Conservation (phyloP, 1,140 invertebrate species). For the Centruroides vittatus region DNA sequence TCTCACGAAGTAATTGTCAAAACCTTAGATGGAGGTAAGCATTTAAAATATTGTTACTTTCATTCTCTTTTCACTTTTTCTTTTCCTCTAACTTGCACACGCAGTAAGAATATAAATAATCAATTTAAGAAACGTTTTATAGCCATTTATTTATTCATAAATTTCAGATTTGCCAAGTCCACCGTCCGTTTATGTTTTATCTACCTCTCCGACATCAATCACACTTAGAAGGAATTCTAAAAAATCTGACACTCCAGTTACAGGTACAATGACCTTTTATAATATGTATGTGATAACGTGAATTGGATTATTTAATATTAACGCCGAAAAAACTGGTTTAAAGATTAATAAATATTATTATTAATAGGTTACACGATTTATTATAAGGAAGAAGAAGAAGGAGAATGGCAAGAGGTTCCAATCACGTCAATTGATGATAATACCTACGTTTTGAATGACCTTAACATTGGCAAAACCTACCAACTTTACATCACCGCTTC, state of each 20-base stretch:
- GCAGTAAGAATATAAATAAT: not conserved
- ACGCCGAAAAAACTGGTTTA: not conserved
- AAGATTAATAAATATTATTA: too few species aligned
- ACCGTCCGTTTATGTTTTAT: constrained; percentile 9
- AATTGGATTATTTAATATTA: not conserved
- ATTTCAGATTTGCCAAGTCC: constrained; percentile 10
- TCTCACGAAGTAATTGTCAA: constrained; percentile 55
- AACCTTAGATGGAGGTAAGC: constrained; percentile 62
- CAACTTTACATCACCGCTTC: constrained; percentile 16
- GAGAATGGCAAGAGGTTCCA: constrained; percentile 17
- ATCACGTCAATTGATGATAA: constrained; percentile 12
- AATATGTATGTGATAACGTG: too few species aligned
- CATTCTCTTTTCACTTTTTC: too few species aligned
- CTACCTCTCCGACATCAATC: constrained; percentile 10
- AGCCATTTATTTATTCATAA: not conserved
- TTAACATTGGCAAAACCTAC: constrained; percentile 13
- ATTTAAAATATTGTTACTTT: too few species aligned
- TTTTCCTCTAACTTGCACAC: too few species aligned
- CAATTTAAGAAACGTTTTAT: not conserved
- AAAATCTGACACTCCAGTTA: constrained; percentile 6
- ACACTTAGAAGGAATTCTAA: constrained; percentile 10
- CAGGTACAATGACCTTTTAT: not conserved
- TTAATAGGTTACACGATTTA: constrained; percentile 15
- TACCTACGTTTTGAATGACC: constrained; percentile 7
- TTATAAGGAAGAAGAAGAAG: constrained; percentile 15